Conservation (phyloP, 2,113 vertebrate species). For the Scatophagus argus region DNA sequence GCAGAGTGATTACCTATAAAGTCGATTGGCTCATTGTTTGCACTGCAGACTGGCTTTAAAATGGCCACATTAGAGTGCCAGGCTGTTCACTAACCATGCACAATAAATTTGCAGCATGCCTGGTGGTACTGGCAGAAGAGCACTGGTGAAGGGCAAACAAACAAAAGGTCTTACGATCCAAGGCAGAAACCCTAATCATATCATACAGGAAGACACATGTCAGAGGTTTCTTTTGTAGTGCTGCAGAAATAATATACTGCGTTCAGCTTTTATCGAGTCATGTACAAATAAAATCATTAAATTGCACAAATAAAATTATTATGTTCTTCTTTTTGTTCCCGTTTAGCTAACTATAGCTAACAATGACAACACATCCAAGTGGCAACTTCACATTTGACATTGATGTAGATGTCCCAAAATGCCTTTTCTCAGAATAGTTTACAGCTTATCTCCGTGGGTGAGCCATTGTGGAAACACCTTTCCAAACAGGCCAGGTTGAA, state of each 20-base stretch:
- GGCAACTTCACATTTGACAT: slow-evolving; percentile 40
- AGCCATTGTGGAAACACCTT: slow-evolving; percentile 14
- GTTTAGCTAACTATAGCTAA: slow-evolving; percentile 4
- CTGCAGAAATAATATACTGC: slow-evolving; percentile 11
- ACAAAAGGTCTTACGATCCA: slow-evolving; percentile 32
- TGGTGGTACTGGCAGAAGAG: slow-evolving; percentile 49
- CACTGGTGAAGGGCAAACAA: slow-evolving; percentile 38
- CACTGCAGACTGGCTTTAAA: slow-evolving; percentile 27
- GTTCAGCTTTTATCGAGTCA: slow-evolving; percentile 14
- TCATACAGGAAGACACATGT: slow-evolving; percentile 43
- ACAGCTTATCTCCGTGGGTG: neutral
- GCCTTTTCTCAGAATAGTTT: neutral
- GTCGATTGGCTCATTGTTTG: slow-evolving; percentile 16
- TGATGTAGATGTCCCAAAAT: slow-evolving; percentile 6
- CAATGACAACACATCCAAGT: slow-evolving; percentile 16
- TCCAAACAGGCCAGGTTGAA: slow-evolving; percentile 39
- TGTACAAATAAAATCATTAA: no score
- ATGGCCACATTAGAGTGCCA: slow-evolving; percentile 28
- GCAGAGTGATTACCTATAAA: neutral
- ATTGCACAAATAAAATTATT: slow-evolving; percentile 6
- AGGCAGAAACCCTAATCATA: slow-evolving; percentile 13
- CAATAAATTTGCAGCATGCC: slow-evolving; percentile 49
- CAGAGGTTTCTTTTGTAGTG: slow-evolving; percentile 28
- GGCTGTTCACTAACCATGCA: slow-evolving; percentile 41
- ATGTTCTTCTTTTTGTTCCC: neutral